Evolutionary conservation across 2,113 vertebrate genomes (phyloP), one percentile per base, ranked within the genome.

Genomic region (Callipepla squamata): DNA sequence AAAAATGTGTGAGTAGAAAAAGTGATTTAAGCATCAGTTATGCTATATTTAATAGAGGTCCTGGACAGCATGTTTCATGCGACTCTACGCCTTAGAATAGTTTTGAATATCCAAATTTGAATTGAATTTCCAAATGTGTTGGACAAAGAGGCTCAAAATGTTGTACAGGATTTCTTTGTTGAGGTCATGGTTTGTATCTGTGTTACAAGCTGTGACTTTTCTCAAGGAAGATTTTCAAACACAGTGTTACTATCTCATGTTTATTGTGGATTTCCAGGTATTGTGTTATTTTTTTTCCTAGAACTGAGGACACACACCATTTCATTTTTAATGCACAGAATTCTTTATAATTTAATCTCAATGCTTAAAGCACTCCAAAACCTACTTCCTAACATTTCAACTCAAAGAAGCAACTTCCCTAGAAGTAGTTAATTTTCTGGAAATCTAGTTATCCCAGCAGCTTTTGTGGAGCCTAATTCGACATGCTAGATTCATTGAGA

Each of bases 11-110:
- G 72, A 76, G 34, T 61, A 94, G 65, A 36, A 63, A 61, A 45
- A 26, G 13, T 79, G 8, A 14, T 70, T 70, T 92, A 93, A 75
- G 58, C 42, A 74, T 93, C 9, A 30, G 74, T 72, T 57, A 68
- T 91, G 75, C 74, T 93, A 61, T 89, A 84, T 93, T 93, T 77
- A 87, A 80, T 28, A 83, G 59, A 55, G 38, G 36, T 80, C 63
- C 80, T 91, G 82, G 85, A 93, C 61, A 94, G 73, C 42, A 94
- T 61, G 73, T 91, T 91, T 95, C 82, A 79, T 89, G 63, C 42
- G 94, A 79, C 94, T 73, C 51, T 80, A 84, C 95, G 87, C 95
- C 94, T 95, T 95, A 91, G 78, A 81, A 61, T 76, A 51, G 42
- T 80, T 70, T n/a, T 90, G 69, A 21, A 63, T 28, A 5, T n/a